Base-by-base conservation (phyloP, 2,113 vertebrate species). In the Eolophus roseicapilla region DNA sequence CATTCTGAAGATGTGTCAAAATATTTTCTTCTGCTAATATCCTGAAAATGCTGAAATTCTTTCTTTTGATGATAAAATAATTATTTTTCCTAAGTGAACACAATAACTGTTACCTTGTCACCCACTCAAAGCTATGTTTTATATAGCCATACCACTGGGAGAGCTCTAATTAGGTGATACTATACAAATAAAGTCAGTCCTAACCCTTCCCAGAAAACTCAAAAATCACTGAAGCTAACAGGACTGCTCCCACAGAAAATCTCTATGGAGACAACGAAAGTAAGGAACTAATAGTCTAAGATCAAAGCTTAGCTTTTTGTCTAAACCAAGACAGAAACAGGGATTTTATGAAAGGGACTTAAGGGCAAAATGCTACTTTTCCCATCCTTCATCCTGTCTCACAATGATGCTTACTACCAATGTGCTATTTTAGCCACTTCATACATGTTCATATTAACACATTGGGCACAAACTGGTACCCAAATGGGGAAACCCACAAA, bases 371-470 rank as follows among this genome's bases (percentile, higher is more conserved):
- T 27, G 16, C 2, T 13, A 39, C 27, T 84, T 83, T 57, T 62
- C 44, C 25, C 49, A 55, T 68, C 39, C 44, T 83, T n/a, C 33
- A 15, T 53, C 27, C 53, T 71, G 8, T n/a, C 25, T 46, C 2
- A 0, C 46, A 49, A 21, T 15, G 62, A 76, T 0, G 1, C 18
- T 35, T 44, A 20, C 10, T 41, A 53, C 43, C 5, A 0, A 68
- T 9, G 10, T 13, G 59, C 27, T 15, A 25, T 43, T 78, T 65
- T 17, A 90, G 59, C 12, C 59, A 67, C 27, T 68, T 12, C n/a
- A 33, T 23, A 17, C 12, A 18, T 0, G 6, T 20, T 78, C 60
- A 9, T 29, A 18, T 4, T 53, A 79, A 86, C 35, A 62, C 5
- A 29, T 4, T 3, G 27, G 13, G 53, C 3, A 3, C 60, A 70